phyloP scores from a whole-genome alignment of 2,797 vertebrate species.

The Cryptoblepharus egeriae region DNA sequence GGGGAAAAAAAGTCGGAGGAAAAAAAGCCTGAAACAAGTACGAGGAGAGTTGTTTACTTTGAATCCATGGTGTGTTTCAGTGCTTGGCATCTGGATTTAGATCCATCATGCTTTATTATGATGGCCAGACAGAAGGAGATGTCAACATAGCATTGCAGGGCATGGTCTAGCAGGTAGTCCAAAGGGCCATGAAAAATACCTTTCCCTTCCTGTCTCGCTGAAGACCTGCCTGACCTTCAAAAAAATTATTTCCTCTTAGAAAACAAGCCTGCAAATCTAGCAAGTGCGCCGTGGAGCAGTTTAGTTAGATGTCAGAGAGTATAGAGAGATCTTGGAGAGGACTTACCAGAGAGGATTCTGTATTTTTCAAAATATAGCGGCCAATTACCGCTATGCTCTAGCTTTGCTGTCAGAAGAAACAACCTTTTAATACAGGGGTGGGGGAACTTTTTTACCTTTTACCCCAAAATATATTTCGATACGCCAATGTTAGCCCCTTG shows the following conservation, averaged over 20 bases:
- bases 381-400: background rate
- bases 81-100: constrained; percentile 40
- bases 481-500: too few relatives aligned
- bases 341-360: background rate
- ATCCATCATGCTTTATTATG: constrained; percentile 47
- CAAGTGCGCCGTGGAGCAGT: background rate
- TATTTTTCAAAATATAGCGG: background rate
- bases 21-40: constrained; percentile 43
- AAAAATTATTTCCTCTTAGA: background rate
- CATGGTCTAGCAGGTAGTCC: background rate
- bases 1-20: background rate
- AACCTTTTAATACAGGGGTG: background rate
- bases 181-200: background rate
- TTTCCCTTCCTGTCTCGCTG: constrained; percentile 19
- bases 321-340: constrained; percentile 19
- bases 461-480: too few relatives aligned
- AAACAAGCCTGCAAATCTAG: background rate
- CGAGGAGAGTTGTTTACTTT: constrained; percentile 44
- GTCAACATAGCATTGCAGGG: background rate
- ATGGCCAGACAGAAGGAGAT: constrained; percentile 26
- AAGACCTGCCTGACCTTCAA: background rate
- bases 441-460: too few relatives aligned
- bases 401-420: background rate
- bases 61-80: constrained; percentile 25
- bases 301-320: background rate